Conservation (phyloP, 2,113 vertebrate genomes). For the Epinephelus lanceolatus region DNA sequence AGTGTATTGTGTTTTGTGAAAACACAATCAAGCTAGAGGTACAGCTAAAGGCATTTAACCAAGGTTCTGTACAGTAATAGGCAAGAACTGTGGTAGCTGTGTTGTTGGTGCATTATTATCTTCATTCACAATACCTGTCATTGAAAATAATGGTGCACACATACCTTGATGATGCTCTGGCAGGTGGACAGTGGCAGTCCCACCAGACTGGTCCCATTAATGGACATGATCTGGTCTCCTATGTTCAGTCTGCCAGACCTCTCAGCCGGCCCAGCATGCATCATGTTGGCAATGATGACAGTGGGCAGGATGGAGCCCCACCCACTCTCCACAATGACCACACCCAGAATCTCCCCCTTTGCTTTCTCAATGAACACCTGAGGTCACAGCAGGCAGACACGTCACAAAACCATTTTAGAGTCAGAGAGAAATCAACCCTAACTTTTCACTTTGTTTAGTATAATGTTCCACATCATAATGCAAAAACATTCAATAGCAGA, state of each 20-base stretch:
- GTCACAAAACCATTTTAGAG: background rate
- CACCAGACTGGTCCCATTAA: constrained; percentile 97
- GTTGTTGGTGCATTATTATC: background rate
- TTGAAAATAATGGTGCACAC: background rate
- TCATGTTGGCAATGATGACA: constrained; percentile 98
- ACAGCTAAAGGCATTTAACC: background rate
- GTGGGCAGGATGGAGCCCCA: constrained; percentile 99
- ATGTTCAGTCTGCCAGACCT: constrained; percentile 95
- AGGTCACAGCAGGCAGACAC: constrained; percentile 2
- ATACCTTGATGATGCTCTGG: constrained; percentile 98
- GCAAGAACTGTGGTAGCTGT: too few relatives aligned
- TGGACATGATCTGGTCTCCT: constrained; percentile 99
- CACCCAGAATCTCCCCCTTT: constrained; percentile 96
- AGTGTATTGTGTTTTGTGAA: background rate
- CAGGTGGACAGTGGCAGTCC: constrained; percentile 98
- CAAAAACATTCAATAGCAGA: background rate
- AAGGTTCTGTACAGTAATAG: background rate
- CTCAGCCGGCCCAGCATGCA: constrained; percentile 97
- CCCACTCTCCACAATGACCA: constrained; percentile 97
- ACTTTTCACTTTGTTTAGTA: background rate
- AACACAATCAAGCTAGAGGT: background rate
- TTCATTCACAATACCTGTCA: background rate
- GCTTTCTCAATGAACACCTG: constrained; percentile 95
- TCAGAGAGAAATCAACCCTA: background rate
- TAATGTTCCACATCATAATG: background rate